phyloP scores from a whole-genome alignment of 2,888 invertebrate genomes.

The Tridacna gigas region DNA sequence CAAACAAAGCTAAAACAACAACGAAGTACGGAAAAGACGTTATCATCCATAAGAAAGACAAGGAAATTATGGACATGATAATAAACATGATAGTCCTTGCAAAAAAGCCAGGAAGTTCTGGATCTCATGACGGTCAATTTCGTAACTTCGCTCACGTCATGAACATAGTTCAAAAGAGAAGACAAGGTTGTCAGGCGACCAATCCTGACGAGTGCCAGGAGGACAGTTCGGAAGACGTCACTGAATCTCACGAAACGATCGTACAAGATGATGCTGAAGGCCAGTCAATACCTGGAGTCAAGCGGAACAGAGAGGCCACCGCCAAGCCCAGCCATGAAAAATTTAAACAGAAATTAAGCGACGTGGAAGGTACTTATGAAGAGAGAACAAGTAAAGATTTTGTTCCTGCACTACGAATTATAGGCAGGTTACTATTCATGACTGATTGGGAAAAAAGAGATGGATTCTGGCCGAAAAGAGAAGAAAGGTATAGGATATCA shows the following conservation, averaged over 20 bases:
- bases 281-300: background rate
- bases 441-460: conserved; percentile 47
- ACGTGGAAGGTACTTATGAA: conserved; percentile 37
- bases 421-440: conserved; percentile 51
- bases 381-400: conserved; percentile 64
- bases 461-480: conserved; percentile 47
- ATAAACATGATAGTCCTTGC: conserved; percentile 27
- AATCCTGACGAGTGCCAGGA: background rate
- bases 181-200: conserved; percentile 4
- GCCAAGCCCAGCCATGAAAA: background rate
- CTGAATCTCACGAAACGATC: background rate
- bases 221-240: background rate
- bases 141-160: conserved; percentile 36
- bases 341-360: background rate
- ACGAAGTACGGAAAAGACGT: background rate
- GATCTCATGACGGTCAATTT: conserved; percentile 26
- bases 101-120: conserved; percentile 24
- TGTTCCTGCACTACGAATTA: conserved; percentile 58
- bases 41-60: conserved; percentile 11
- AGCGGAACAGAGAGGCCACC: background rate
- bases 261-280: too few relatives aligned
- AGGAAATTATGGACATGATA: conserved; percentile 25
- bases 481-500: conserved; percentile 52
- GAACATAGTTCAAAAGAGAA: conserved; percentile 21
- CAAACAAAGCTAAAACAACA: background rate